Evolutionary conservation across 2,113 vertebrate species (phyloP).

Genomic region (Elgaria multicarinata): DNA sequence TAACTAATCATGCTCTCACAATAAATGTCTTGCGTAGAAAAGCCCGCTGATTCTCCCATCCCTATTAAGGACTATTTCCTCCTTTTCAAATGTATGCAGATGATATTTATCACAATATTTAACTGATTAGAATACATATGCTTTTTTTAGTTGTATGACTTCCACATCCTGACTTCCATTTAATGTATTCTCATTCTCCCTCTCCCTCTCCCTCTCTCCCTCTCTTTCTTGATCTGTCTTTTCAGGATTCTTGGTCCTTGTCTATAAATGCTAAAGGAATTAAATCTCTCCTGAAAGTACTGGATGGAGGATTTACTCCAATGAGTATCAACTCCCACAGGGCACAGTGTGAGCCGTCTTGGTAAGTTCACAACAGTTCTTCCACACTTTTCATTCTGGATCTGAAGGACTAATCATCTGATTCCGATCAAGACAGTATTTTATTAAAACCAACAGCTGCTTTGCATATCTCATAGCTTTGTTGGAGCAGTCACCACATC

Average conservation of each 20-base stretch:
- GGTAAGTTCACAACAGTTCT: conserved; percentile 1
- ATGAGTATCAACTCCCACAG: neutral
- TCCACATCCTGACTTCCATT: neutral
- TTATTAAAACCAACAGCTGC: neutral
- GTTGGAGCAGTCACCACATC: neutral
- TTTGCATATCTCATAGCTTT: neutral
- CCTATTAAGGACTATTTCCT: neutral
- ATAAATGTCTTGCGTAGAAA: too few relatives aligned
- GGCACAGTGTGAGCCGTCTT: neutral
- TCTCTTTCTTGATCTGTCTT: conserved; percentile 6
- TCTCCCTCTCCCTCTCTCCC: neutral
- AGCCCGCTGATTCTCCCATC: neutral
- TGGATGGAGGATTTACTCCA: conserved; percentile 21
- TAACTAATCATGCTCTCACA: too few relatives aligned
- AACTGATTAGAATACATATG: neutral
- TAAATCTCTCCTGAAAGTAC: accelerated
- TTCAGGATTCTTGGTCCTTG: conserved; percentile 16
- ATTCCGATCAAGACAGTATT: neutral
- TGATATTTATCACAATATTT: neutral
- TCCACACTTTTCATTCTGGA: neutral
- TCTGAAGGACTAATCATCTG: neutral
- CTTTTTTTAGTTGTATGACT: neutral
- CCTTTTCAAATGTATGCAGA: neutral
- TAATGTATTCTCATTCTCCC: neutral
- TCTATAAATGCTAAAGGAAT: conserved; percentile 36